Conservation (phyloP, 2,113 vertebrate genomes). For the Gasterosteus nipponicus region DNA sequence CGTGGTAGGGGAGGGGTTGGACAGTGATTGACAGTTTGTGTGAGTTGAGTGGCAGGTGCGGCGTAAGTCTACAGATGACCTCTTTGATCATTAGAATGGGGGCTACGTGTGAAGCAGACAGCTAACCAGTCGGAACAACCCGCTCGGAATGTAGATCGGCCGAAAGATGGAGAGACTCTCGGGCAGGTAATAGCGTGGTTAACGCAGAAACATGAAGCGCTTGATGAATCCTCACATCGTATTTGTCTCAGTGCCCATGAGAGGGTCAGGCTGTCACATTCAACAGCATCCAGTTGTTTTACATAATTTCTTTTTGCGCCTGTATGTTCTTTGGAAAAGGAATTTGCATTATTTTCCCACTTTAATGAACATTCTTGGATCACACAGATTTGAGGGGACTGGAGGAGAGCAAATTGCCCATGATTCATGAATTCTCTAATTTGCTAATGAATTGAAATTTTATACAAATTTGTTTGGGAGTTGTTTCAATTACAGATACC, state of each 20-base stretch:
- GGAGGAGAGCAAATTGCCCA: slow-evolving; percentile 59
- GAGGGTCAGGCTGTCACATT: slow-evolving; percentile 37
- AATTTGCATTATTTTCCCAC: slow-evolving; percentile 55
- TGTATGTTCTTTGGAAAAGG: slow-evolving; percentile 23
- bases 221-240: slow-evolving; percentile 25
- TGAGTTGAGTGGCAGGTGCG: slow-evolving; percentile 70
- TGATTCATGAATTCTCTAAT: slow-evolving; percentile 58
- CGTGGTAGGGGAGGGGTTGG: slow-evolving; percentile 34
- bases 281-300: slow-evolving; percentile 49
- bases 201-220: slow-evolving; percentile 20
- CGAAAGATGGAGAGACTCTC: slow-evolving; percentile 46
- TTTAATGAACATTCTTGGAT: slow-evolving; percentile 60
- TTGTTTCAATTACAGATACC: slow-evolving; percentile 73
- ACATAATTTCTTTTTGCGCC: neutral
- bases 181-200: slow-evolving; percentile 41
- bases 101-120: slow-evolving; percentile 59
- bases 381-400: slow-evolving; percentile 38
- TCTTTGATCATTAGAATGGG: slow-evolving; percentile 70
- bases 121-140: slow-evolving; percentile 32
- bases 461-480: slow-evolving; percentile 66
- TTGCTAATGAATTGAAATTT: slow-evolving; percentile 67
- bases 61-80: slow-evolving; percentile 72
- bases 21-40: slow-evolving; percentile 65
- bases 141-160: slow-evolving; percentile 39
- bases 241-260: slow-evolving; percentile 40